phyloP scores from a whole-genome alignment of 2,888 invertebrate species.

The Pachydiplax longipennis region DNA sequence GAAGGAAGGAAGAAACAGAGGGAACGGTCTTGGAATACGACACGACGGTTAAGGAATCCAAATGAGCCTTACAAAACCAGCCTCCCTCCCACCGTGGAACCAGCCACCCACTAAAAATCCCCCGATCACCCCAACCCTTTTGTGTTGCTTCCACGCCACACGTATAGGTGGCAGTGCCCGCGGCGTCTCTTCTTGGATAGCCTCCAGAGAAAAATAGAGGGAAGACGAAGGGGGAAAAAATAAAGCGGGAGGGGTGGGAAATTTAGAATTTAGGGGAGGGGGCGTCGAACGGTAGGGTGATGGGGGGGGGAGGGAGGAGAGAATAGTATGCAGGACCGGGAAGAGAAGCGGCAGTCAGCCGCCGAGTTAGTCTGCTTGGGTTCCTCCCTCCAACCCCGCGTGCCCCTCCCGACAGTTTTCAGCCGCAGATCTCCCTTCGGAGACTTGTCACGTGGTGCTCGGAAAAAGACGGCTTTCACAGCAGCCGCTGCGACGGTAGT shows the following conservation, averaged over 20 bases:
- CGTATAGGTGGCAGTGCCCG: slow-evolving; percentile 35
- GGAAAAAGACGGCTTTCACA: slow-evolving; percentile 3
- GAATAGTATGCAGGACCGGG: slow-evolving; percentile 5
- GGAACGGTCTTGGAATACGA: slow-evolving; percentile 20
- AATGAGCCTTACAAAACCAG: background rate
- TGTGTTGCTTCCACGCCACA: slow-evolving; percentile 6
- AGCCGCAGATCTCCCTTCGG: background rate
- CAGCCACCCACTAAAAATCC: background rate
- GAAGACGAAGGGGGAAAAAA: background rate
- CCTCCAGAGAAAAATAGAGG: background rate
- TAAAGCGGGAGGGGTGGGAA: background rate
- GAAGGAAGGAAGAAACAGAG: background rate
- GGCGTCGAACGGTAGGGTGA: background rate
- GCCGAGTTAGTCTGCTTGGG: background rate
- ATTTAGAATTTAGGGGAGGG: background rate
- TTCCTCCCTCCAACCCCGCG: background rate
- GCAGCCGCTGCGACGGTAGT: slow-evolving; percentile 1
- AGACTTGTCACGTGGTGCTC: background rate
- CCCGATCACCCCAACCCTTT: background rate
- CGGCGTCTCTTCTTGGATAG: slow-evolving; percentile 29
- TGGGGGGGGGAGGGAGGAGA: background rate
- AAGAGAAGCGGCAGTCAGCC: background rate
- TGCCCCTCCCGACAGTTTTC: background rate
- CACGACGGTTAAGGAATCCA: slow-evolving; percentile 36
- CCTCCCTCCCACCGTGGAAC: background rate